Base-by-base conservation (phyloP, 2,888 invertebrate species). In the Trilocha varians region DNA sequence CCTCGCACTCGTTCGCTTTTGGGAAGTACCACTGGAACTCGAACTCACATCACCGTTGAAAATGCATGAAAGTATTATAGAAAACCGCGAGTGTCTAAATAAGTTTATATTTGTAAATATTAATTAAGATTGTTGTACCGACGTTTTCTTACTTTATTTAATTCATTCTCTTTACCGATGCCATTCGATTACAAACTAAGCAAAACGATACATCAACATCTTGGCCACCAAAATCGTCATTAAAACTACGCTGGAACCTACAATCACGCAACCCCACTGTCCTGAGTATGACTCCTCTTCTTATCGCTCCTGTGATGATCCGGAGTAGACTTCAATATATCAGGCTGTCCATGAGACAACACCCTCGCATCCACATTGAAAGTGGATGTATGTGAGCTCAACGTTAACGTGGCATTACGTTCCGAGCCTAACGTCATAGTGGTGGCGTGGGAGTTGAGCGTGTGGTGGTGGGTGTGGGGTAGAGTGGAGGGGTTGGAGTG, bases 311-410 rank as follows among this genome's bases (percentile, higher is more conserved):
- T 56, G 46, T 91, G 91, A 68, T 94, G 95, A 69, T 95, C 95
- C 5, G 95, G 95, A 3, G 94, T 95, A 11, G 94, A 94, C 67
- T 95, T 95, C 34, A 95, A 75, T 55, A 95, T 94, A 66, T 95
- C 95, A 2, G 95, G 95, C 67, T 94, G 93, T 16, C 90, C 91
- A 48, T 88, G 85, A 0, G 84, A 78, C 1, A 77, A 46, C 0
- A 70, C 67, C 4, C 77, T 51, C 0, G 67, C 64, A 9, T 74
- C 75, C 0, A 56, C 50, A 34, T 65, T 71, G 51, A 75, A 76
- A 0, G 76, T 73, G 0, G 82, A 80, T 0, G 82, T 69, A 41
- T 80, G 80, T 0, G 85, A 84, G 45, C 77, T 77, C 0, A 78
- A 65, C 0, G 86, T 85, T 0, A 84, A 45, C 0, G 56, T 71